Evolutionary conservation across 2,113 vertebrate species (phyloP).

Genomic region (Blennius ocellaris): DNA sequence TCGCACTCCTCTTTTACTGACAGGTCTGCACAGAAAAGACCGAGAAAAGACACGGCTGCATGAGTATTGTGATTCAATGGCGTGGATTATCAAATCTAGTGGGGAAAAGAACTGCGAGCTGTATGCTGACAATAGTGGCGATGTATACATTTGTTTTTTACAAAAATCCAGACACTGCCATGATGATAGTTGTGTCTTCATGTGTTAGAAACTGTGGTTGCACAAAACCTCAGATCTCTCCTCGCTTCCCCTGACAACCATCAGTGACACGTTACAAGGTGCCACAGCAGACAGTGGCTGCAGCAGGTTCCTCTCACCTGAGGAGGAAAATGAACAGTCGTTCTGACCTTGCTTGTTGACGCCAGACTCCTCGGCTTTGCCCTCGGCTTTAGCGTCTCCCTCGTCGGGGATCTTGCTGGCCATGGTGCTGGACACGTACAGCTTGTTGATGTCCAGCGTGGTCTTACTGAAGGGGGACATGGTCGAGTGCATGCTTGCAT

Average conservation of each 20-base stretch:
- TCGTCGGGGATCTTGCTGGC: slow-evolving; percentile 89
- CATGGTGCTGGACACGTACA: slow-evolving; percentile 89
- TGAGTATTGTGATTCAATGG: neutral
- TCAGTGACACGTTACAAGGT: neutral
- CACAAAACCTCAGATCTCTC: neutral
- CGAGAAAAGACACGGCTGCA: neutral
- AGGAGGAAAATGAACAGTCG: slow-evolving; percentile 9
- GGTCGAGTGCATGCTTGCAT: slow-evolving; percentile 88
- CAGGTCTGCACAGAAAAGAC: slow-evolving; percentile 80
- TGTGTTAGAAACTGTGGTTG: neutral
- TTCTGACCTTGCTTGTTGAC: slow-evolving; percentile 86
- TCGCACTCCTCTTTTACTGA: slow-evolving; percentile 87
- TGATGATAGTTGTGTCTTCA: neutral
- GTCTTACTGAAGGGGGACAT: slow-evolving; percentile 95
- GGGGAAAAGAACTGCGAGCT: too few species aligned
- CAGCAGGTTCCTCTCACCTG: neutral
- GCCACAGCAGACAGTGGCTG: neutral
- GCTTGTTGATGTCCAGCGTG: slow-evolving; percentile 94
- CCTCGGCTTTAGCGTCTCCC: slow-evolving; percentile 81
- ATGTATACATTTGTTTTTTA: too few species aligned
- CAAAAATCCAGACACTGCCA: neutral
- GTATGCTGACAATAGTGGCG: too few species aligned
- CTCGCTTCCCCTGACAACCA: neutral
- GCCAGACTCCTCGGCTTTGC: slow-evolving; percentile 83
- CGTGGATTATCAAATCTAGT: neutral